phyloP scores from a whole-genome alignment of 2,797 vertebrate species.

The Takifugu rubripes region DNA sequence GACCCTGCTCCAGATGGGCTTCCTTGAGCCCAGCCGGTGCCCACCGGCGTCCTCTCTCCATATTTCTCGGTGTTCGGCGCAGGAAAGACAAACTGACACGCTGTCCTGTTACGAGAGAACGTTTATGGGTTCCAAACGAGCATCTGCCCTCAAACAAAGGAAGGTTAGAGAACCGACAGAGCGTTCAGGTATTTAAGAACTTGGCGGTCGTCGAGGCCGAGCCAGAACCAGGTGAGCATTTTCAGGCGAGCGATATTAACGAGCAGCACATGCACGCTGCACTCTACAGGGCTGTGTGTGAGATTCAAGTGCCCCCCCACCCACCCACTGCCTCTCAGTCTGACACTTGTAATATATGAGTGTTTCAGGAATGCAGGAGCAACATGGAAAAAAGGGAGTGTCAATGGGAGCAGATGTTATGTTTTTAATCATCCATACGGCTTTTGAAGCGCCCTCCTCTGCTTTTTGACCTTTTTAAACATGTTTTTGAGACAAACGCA shows the following conservation, averaged over 20 bases:
- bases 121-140: background rate
- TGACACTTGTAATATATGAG: slow-evolving; percentile 51
- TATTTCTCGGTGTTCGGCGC: background rate
- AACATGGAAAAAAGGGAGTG: slow-evolving; percentile 36
- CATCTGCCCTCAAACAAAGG: too few relatives aligned
- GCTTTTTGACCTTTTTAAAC: slow-evolving; percentile 6
- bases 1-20: slow-evolving; percentile 11
- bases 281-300: slow-evolving; percentile 20
- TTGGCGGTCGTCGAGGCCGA: too few relatives aligned
- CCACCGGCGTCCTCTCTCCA: background rate
- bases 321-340: background rate
- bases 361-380: slow-evolving; percentile 50
- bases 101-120: slow-evolving; percentile 8
- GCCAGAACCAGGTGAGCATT: too few relatives aligned
- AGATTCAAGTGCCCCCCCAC: slow-evolving; percentile 29
- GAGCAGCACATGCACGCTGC: slow-evolving; percentile 1
- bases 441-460: slow-evolving; percentile 14
- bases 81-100: slow-evolving; percentile 2
- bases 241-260: too few relatives aligned
- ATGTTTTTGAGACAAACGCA: background rate
- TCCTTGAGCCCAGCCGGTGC: slow-evolving; percentile 10
- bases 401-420: slow-evolving; percentile 45
- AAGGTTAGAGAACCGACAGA: too few relatives aligned
- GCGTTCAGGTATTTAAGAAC: too few relatives aligned
- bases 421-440: slow-evolving; percentile 36